phyloP scores from a whole-genome alignment of 2,113 vertebrate genomes.

The Odobenus rosmarus region DNA sequence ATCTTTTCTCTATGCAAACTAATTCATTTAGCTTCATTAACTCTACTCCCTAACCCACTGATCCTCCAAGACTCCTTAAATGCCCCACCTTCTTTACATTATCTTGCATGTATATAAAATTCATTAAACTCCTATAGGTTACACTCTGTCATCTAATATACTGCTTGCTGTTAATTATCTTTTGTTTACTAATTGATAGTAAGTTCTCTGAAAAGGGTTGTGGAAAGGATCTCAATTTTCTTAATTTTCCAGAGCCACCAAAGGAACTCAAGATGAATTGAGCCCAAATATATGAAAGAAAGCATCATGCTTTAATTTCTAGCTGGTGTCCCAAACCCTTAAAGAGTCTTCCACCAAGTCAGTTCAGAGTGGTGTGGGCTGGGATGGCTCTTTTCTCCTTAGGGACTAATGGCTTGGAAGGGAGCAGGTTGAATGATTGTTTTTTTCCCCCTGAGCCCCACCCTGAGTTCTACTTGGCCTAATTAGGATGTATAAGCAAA shows the following conservation, averaged over 20 bases:
- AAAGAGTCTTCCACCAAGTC: neutral
- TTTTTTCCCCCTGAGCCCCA: neutral
- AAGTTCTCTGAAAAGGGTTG: neutral
- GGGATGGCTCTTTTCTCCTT: neutral
- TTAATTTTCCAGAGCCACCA: neutral
- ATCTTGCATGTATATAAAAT: neutral
- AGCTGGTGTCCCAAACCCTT: neutral
- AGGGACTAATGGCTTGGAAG: neutral
- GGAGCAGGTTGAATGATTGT: neutral
- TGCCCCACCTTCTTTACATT: neutral
- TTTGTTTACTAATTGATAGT: neutral
- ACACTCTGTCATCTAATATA: neutral
- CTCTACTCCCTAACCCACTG: neutral
- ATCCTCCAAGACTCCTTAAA: neutral
- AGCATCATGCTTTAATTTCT: neutral
- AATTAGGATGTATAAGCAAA: neutral
- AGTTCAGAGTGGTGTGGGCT: neutral
- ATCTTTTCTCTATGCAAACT: neutral
- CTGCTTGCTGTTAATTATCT: neutral
- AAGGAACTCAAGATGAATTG: neutral
- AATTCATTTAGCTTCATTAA: conserved; percentile 38
- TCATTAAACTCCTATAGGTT: neutral
- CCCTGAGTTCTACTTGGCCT: neutral
- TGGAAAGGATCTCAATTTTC: neutral
- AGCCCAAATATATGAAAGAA: neutral